phyloP scores from a whole-genome alignment of 2,888 invertebrate genomes.

The Drosophila cognata region DNA sequence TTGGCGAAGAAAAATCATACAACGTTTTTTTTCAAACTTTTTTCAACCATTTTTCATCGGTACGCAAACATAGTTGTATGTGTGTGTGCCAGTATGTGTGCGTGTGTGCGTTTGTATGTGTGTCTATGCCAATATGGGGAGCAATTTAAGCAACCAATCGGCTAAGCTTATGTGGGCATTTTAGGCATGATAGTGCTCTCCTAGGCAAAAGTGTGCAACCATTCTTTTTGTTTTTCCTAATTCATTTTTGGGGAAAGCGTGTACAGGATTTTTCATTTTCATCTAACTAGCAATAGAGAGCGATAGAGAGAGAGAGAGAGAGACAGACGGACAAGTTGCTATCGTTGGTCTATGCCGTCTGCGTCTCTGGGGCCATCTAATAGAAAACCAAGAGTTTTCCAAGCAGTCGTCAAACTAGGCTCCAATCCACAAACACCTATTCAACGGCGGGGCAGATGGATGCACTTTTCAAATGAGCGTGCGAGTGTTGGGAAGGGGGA shows the following conservation, averaged over 20 bases:
- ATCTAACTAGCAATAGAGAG: slow-evolving; percentile 54
- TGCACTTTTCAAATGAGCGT: slow-evolving; percentile 80
- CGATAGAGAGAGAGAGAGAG: neutral
- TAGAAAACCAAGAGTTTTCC: slow-evolving; percentile 75
- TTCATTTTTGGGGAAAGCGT: slow-evolving; percentile 68
- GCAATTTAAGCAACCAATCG: neutral
- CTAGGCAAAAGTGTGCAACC: slow-evolving; percentile 31
- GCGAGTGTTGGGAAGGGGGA: neutral
- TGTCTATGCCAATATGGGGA: slow-evolving; percentile 1
- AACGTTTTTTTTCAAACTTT: slow-evolving; percentile 83
- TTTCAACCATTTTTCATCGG: slow-evolving; percentile 82
- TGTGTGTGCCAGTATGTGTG: slow-evolving; percentile 16
- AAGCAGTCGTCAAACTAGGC: slow-evolving; percentile 78
- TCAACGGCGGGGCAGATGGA: slow-evolving; percentile 63
- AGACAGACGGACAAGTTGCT: slow-evolving; percentile 41
- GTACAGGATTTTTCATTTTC: slow-evolving; percentile 74
- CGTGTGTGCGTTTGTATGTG: neutral
- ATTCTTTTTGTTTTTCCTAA: slow-evolving; percentile 33
- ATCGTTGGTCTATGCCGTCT: slow-evolving; percentile 63
- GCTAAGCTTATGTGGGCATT: slow-evolving; percentile 2
- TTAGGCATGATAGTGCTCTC: slow-evolving; percentile 2
- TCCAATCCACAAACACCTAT: slow-evolving; percentile 15
- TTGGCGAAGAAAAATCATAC: slow-evolving; percentile 85
- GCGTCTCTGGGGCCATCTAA: slow-evolving; percentile 70
- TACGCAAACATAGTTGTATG: slow-evolving; percentile 44